Percentiles rank a stretch among this genome's conserved stretches.
These are phyloP conservation scores for Hemiprocne comata DNA, from an alignment of 2,113 vertebrate species.

Conservation along the genomic window DNA sequence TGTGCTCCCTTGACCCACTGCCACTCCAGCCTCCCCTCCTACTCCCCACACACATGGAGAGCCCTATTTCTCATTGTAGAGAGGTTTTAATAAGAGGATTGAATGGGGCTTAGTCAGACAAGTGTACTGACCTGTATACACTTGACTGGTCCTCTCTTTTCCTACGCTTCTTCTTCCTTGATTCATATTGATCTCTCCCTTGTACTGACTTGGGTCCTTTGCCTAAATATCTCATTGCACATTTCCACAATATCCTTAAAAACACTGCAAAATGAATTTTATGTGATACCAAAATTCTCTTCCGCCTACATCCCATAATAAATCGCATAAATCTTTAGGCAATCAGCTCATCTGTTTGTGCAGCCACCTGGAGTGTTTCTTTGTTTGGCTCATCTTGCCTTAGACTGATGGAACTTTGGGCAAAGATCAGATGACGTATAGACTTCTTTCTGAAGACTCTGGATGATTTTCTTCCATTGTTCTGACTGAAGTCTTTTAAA, in stretches of 20 bases:
- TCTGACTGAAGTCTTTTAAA: neutral
- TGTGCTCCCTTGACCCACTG: accelerated
- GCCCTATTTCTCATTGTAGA: too few species aligned
- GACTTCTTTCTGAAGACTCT: neutral
- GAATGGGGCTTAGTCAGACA: neutral
- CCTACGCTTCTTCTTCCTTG: neutral
- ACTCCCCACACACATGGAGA: neutral
- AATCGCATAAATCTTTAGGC: neutral
- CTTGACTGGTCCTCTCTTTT: neutral
- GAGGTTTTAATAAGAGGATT: neutral
- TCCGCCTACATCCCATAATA: neutral
- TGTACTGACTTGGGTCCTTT: neutral
- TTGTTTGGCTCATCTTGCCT: neutral
- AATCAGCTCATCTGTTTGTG: neutral
- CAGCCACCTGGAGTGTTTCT: neutral
- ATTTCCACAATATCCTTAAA: neutral
- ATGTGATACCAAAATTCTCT: neutral
- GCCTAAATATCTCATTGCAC: neutral
- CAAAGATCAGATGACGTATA: neutral
- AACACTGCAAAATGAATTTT: neutral
- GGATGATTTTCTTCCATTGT: neutral
- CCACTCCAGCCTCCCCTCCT: neutral
- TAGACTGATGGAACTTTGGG: neutral
- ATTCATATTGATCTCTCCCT: neutral
- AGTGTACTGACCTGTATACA: neutral